Conservation (phyloP, 92 coral and sea anemone species). For the Palythoa heliodiscus region DNA sequence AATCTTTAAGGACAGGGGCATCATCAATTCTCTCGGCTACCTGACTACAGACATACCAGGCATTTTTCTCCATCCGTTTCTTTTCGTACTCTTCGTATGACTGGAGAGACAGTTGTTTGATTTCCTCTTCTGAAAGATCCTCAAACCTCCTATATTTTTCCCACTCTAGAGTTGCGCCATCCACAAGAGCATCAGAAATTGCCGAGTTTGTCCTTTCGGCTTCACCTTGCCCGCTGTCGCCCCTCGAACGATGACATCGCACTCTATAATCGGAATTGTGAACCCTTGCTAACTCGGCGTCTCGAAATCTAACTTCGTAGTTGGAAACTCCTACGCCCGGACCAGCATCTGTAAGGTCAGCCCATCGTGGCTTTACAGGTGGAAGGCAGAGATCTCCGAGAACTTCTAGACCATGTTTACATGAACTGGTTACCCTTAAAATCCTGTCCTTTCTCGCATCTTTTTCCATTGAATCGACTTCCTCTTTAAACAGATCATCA, state of each 20-base stretch:
- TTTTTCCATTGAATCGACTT: background rate
- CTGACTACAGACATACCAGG: background rate
- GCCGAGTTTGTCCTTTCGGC: too few relatives aligned
- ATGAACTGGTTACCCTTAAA: conserved; percentile 9
- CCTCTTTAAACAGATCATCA: conserved; percentile 12
- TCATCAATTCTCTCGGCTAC: conserved; percentile 38
- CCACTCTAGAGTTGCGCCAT: too few relatives aligned
- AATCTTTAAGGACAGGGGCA: too few relatives aligned
- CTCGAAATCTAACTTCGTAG: too few relatives aligned
- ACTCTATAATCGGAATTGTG: conserved; percentile 36
- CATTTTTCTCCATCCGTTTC: conserved; percentile 53
- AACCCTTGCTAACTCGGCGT: conserved; percentile 42
- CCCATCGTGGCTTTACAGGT: conserved; percentile 48
- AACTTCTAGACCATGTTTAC: background rate
- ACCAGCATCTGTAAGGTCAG: conserved; percentile 44
- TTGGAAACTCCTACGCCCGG: conserved; percentile 44
- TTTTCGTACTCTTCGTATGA: too few relatives aligned
- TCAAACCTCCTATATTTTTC: too few relatives aligned
- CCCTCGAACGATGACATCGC: too few relatives aligned
- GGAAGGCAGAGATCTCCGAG: conserved; percentile 12
- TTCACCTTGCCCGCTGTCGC: too few relatives aligned
- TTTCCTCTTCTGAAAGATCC: too few relatives aligned
- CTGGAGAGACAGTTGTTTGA: too few relatives aligned
- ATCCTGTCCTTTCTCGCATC: conserved; percentile 22
- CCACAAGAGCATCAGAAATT: too few relatives aligned